Base-by-base conservation (phyloP, 1,140 invertebrate species). In the Leptopilina clavipes region DNA sequence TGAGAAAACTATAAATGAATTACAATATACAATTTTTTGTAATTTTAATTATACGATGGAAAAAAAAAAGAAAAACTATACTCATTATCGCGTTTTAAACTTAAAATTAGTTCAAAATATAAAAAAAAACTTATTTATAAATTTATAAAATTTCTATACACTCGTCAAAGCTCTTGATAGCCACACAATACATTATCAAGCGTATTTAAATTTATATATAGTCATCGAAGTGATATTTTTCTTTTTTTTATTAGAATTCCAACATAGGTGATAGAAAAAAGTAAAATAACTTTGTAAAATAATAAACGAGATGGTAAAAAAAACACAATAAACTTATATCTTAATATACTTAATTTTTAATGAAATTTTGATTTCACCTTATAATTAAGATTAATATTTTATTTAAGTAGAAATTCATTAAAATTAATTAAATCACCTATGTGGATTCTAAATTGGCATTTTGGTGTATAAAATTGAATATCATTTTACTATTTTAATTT, bases 401-500 rank as follows among this genome's bases (percentile, higher is more conserved):
- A 11, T 43, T 18, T 44, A 43, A 71, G 11, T 19, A 44, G 19
- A 43, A 44, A 71, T 44, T 71, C 3, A 76, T 40, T 83, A 80
- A 77, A 71, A 17, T 71, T 78, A 79, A 48, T 7, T 52, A 17
- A 52, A 52, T 17, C 48, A 65, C 22, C 59, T 17, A 31, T 65
- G 22, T 31, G 71, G 79, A 85, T 78, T 84, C 79, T 89, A 90
- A 75, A 83, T 79, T 74, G 82, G 73, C 52, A 78, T 84, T 78
- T 87, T 89, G 54, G 82, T 84, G 74, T 90, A 90, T 73, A 87
- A 81, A 65, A 91, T 72, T 78, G 88, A 86, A 84, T 90, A 91
- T 91, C 89, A 91, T 89, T 91, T 90, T 54, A 90, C 87, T 76
- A 89, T 87, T 79, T 90, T 91, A 37, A 89, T 80, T 86, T 90